A percentile compares a stretch with the other conserved stretches of the same genome.
Evolutionary conservation across 1,140 invertebrate species (phyloP).

Genomic region (Dryas iulia): DNA sequence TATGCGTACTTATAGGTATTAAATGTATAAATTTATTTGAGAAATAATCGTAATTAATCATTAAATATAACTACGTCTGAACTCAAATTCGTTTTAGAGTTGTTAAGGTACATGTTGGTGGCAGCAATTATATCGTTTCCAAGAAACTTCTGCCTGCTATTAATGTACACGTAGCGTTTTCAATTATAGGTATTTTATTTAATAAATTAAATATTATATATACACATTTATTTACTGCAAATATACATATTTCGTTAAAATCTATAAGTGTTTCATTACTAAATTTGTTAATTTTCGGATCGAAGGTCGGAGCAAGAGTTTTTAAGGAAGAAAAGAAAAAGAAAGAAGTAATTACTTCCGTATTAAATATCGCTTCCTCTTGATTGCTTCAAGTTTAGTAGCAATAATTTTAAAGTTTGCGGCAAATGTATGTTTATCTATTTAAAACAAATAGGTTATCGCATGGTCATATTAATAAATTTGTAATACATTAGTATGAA

Average conservation of each 20-base stretch:
- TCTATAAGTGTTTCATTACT: too few species aligned
- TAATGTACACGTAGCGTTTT: slow-evolving; percentile 2
- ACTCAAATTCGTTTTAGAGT: neutral
- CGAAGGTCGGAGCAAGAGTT: too few species aligned
- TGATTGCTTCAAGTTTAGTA: too few species aligned
- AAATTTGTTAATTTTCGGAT: too few species aligned
- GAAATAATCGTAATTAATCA: neutral
- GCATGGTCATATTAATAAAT: neutral
- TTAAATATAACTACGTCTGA: neutral
- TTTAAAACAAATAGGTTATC: slow-evolving; percentile 5
- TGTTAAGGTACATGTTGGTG: neutral
- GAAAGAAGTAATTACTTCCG: too few species aligned
- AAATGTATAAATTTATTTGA: neutral
- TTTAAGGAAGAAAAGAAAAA: too few species aligned
- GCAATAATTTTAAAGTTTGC: too few species aligned
- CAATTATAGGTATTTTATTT: neutral
- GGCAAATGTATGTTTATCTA: neutral
- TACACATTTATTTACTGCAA: too few species aligned
- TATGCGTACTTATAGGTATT: too few species aligned
- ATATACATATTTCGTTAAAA: too few species aligned
- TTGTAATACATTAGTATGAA: slow-evolving; percentile 1
- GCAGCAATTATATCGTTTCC: neutral
- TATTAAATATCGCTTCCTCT: too few species aligned
- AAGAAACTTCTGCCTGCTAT: neutral
- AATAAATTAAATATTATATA: too few species aligned